These are phyloP conservation scores for Automeris io DNA, from an alignment of 2,888 invertebrate species.

Conservation along the genomic window DNA sequence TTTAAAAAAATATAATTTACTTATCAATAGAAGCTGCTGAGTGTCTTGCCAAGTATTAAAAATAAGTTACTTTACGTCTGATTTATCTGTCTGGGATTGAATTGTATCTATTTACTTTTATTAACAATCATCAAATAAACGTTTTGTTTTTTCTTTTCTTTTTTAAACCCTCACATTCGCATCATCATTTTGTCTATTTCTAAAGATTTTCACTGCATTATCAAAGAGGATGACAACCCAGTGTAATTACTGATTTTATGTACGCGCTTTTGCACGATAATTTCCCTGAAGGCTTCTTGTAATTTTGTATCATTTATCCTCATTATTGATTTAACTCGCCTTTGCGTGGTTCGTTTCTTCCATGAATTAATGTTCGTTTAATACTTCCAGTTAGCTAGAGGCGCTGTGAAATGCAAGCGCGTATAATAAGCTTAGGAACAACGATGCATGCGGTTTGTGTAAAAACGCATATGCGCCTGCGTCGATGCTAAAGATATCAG, in stretches of 20 bases:
- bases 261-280: background rate
- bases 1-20: too few relatives aligned
- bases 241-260: conserved; percentile 1
- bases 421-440: too few relatives aligned
- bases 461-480: conserved; percentile 25
- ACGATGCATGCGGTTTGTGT: conserved; percentile 19
- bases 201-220: conserved; percentile 1
- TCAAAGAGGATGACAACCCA: background rate
- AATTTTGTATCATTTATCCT: conserved; percentile 7
- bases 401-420: conserved; percentile 24
- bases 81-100: too few relatives aligned
- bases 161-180: too few relatives aligned
- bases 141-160: too few relatives aligned
- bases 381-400: conserved; percentile 17
- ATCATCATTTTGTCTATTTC: conserved; percentile 4
- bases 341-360: conserved; percentile 6
- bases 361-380: conserved; percentile 15
- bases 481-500: conserved; percentile 27
- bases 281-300: conserved; percentile 1
- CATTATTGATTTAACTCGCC: conserved; percentile 7
- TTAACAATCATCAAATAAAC: too few relatives aligned
- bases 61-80: too few relatives aligned
- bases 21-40: too few relatives aligned
- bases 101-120: too few relatives aligned
- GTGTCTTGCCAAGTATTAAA: too few relatives aligned